These are phyloP conservation scores for Pyrocoelia pectoralis DNA, from an alignment of 2,888 invertebrate species.

Conservation along the genomic window DNA sequence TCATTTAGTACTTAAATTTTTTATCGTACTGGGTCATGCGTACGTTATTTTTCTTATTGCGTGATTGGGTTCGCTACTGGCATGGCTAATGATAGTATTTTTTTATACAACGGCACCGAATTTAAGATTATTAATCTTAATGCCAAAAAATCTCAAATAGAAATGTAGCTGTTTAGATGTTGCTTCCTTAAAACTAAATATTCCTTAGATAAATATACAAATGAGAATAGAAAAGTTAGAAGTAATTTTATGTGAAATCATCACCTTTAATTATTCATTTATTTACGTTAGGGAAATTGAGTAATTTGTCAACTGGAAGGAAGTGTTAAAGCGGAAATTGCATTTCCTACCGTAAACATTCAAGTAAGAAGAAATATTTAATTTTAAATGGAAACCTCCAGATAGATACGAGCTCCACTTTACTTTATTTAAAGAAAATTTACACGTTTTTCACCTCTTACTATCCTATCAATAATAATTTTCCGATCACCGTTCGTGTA, in stretches of 20 bases:
- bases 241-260: background rate
- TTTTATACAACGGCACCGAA: background rate
- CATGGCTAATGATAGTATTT: background rate
- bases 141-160: background rate
- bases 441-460: no score
- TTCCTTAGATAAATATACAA: background rate
- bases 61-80: background rate
- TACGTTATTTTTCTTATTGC: background rate
- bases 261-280: background rate
- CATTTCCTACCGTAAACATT: background rate
- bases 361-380: background rate
- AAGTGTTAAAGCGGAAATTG: constrained; percentile 5
- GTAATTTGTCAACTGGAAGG: constrained; percentile 2
- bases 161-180: background rate
- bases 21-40: constrained; percentile 16
- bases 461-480: no score
- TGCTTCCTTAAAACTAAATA: background rate
- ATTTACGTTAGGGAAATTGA: background rate
- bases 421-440: no score
- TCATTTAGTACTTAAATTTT: constrained; percentile 29
- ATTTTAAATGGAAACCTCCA: background rate
- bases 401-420: background rate
- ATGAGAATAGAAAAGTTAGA: background rate
- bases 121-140: background rate
- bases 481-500: no score